phyloP scores from a whole-genome alignment of 2,113 vertebrate species.

The Laticauda colubrina region DNA sequence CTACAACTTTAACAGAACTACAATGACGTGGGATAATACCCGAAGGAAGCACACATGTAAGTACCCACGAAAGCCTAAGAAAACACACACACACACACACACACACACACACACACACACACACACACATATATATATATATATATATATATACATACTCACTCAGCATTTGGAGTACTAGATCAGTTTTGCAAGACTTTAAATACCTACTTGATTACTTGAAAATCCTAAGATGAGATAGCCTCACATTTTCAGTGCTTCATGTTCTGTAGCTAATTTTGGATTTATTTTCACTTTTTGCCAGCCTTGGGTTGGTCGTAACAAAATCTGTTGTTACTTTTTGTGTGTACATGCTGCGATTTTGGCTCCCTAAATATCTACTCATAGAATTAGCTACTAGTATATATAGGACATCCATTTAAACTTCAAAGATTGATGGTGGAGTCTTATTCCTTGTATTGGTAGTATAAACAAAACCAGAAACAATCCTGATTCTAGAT shows the following conservation, averaged over 20 bases:
- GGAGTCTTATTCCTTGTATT: neutral
- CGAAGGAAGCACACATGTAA: too few species aligned
- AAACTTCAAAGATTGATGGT: neutral
- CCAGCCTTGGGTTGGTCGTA: neutral
- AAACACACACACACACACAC: too few species aligned
- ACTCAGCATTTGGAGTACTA: neutral
- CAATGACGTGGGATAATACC: too few species aligned
- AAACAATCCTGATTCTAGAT: slow-evolving; percentile 4
- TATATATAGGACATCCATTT: neutral
- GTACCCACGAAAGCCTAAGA: too few species aligned
- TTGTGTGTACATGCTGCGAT: neutral
- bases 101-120: too few species aligned
- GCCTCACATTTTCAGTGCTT: neutral
- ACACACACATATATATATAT: too few species aligned
- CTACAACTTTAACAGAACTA: too few species aligned
- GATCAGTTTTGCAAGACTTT: neutral
- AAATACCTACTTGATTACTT: slow-evolving; percentile 17
- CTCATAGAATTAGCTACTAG: neutral
- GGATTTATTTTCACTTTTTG: neutral
- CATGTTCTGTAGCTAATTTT: neutral
- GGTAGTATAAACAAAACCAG: slow-evolving; percentile 2
- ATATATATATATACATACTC: too few species aligned
- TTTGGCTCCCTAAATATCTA: neutral
- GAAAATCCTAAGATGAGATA: neutral
- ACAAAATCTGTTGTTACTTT: neutral